phyloP scores from a whole-genome alignment of 2,797 vertebrate species.

The Clamator glandarius region DNA sequence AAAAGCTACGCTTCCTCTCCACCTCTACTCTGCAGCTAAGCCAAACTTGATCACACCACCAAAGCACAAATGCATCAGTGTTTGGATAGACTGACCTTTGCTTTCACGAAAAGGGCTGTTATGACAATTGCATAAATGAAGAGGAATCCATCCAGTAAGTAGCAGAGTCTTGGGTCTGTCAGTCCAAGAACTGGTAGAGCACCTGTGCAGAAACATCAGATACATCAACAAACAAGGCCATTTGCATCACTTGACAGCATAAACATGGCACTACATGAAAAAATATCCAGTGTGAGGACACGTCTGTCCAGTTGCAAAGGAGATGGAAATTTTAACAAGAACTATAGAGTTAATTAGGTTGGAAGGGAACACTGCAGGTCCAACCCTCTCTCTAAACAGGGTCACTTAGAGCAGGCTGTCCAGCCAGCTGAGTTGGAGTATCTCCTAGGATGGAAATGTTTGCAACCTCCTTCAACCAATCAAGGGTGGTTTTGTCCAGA shows the following conservation, averaged over 20 bases:
- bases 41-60: neutral
- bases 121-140: constrained; percentile 87
- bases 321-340: neutral
- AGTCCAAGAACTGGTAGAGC: constrained; percentile 51
- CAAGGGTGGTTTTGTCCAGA: neutral
- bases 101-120: constrained; percentile 87
- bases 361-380: neutral
- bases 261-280: neutral
- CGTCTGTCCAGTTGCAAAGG: neutral
- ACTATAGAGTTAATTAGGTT: neutral
- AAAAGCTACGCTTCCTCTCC: neutral
- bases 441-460: neutral
- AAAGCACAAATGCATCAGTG: neutral
- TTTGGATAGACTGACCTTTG: constrained; percentile 80
- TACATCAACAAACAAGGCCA: neutral
- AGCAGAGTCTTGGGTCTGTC: constrained; percentile 87
- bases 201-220: constrained; percentile 70
- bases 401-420: neutral
- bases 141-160: constrained; percentile 89
- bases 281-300: neutral
- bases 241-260: neutral
- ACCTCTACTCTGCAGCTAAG: neutral
- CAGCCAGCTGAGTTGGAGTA: neutral
- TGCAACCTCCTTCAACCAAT: neutral
- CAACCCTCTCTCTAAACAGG: neutral